Evolutionary conservation across 2,113 vertebrate genomes (phyloP), one percentile per base, ranked within the genome.

Genomic region (Ursus arctos): DNA sequence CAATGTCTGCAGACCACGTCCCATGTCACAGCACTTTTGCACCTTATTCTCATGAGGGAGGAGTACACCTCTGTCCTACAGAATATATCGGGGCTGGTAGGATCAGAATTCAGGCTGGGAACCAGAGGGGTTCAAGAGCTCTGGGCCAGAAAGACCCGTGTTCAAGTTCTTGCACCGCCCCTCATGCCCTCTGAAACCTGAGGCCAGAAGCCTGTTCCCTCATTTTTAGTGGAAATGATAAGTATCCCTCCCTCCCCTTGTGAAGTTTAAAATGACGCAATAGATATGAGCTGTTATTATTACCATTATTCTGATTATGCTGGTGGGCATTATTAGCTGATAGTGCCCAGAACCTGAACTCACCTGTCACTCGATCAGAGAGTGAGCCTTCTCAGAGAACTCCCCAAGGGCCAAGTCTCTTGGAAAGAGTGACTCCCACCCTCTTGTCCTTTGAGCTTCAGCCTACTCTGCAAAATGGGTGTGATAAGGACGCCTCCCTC

Each of bases 191-290:
- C 57, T 89, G 94, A 93, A 59, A 79, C 51, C 72, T 33, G 67
- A 72, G 28, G 63, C 53, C 55, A 22, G 22, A 13, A 80, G 7
- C 63, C 61, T 3, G 28, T 93, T 88, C 85, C 71, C 53, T 88
- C 77, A 67, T 67, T 40, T 49, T 88, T 65, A 53, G 31, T 85
- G 51, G 40, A 65, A 74, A 51, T 21, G 40, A 26, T 19, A 61
- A 88, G 79, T 1, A 36, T 47, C 31, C 36, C n/a, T 79, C 67
- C 33, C 33, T 49, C 26, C 47, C 69, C 53, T 61, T 79, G 49
- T 79, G 6, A 90, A 74, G 3, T 79, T 97, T 91, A 77, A 86
- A 93, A 72, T 95, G 67, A 53, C 77, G 55, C 26, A 57, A 13
- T 28, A 83, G 74, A 67, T 24, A 3, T 12, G 49, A 69, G 67